Evolutionary conservation across 2,113 vertebrate species (phyloP).

Genomic region (Python bivittatus): DNA sequence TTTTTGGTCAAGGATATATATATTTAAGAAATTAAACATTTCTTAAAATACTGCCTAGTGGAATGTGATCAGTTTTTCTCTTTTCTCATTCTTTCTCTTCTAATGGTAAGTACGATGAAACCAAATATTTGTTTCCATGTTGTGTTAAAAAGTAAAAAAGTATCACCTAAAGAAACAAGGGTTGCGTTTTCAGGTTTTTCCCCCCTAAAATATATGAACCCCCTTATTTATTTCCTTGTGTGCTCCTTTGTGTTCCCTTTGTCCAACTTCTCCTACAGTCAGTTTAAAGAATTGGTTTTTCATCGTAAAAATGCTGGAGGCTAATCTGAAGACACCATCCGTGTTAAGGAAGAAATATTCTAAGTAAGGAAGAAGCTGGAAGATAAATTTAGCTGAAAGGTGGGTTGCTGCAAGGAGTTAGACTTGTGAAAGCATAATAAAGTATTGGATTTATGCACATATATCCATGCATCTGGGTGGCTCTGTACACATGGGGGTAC

Average conservation of each 20-base stretch:
- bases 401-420: not conserved
- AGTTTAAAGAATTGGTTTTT: slow-evolving; percentile 38
- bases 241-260: not conserved
- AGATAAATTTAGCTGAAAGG: slow-evolving; percentile 37
- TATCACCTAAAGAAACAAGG: slow-evolving; percentile 16
- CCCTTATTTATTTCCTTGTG: not conserved
- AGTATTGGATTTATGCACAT: not conserved
- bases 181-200: not conserved
- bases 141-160: slow-evolving; percentile 30
- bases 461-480: not conserved
- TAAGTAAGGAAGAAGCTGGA: slow-evolving; percentile 21
- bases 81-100: not conserved
- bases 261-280: slow-evolving; percentile 7
- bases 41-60: not conserved
- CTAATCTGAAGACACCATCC: slow-evolving; percentile 49
- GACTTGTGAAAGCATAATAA: slow-evolving; percentile 39
- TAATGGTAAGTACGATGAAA: slow-evolving; percentile 13
- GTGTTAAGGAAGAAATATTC: slow-evolving; percentile 23
- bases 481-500: not conserved
- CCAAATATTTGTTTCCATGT: slow-evolving; percentile 31
- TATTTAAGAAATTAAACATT: not conserved
- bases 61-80: not conserved
- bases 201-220: not conserved
- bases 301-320: slow-evolving; percentile 37
- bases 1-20: not conserved